Evolutionary conservation across 1,140 invertebrate species (phyloP).

Genomic region (Drosophila mojavensis): DNA sequence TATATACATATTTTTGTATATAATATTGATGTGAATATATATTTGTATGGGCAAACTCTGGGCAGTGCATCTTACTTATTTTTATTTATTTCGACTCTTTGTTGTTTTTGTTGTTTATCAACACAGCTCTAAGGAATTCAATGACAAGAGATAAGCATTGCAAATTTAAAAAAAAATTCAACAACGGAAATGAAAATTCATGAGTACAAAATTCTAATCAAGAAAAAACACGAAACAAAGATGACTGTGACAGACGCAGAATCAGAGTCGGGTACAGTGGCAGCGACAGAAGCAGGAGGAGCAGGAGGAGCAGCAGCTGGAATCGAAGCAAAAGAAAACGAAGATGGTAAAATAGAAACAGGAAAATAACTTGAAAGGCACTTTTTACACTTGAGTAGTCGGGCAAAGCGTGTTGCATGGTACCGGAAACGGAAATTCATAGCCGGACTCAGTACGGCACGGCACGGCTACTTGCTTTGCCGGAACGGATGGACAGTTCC

Average conservation of each 20-base stretch:
- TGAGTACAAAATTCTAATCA: constrained; percentile 75
- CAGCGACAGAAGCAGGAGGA: neutral
- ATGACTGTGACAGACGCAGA: constrained; percentile 17
- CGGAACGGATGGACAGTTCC: constrained; percentile 47
- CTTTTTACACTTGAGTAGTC: constrained; percentile 73
- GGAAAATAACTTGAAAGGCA: constrained; percentile 76
- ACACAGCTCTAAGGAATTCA: constrained; percentile 35
- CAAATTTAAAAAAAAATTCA: constrained; percentile 57
- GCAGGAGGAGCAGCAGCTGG: neutral
- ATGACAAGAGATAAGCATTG: constrained; percentile 38
- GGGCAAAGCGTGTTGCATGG: constrained; percentile 63
- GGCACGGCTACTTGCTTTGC: constrained; percentile 63
- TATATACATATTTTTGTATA: constrained; percentile 5
- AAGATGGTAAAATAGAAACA: constrained; percentile 62
- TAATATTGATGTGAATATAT: neutral
- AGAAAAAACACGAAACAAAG: constrained; percentile 61
- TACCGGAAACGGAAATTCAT: constrained; percentile 74
- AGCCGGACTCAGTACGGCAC: constrained; percentile 56
- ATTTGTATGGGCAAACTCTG: constrained; percentile 11
- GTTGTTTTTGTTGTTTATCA: constrained; percentile 35
- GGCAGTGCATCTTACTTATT: neutral
- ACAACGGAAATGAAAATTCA: constrained; percentile 73
- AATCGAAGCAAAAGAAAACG: constrained; percentile 21
- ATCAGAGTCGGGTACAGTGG: constrained; percentile 5
- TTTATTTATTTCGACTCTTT: constrained; percentile 17